Evolutionary conservation across 2,113 vertebrate genomes (phyloP).

Genomic region (Motacilla tschutschensis): DNA sequence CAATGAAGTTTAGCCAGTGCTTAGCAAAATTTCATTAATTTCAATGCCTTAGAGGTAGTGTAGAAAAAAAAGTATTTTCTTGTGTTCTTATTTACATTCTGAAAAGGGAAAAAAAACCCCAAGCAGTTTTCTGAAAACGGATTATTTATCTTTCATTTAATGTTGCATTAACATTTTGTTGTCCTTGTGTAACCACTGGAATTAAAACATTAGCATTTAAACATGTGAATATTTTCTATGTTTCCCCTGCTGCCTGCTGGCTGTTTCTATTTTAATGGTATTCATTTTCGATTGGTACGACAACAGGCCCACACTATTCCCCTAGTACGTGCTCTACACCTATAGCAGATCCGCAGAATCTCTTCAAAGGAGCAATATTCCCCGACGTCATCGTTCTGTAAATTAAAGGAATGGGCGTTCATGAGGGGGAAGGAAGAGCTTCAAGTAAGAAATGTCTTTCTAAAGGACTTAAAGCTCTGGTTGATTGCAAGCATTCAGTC

Average conservation of each 20-base stretch:
- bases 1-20: neutral
- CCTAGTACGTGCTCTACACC: neutral
- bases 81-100: conserved; percentile 15
- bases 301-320: conserved; percentile 4
- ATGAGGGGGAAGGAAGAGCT: conserved; percentile 43
- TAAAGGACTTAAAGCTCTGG: conserved; percentile 32
- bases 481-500: conserved; percentile 1
- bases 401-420: conserved; percentile 35
- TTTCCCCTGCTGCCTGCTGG: conserved; percentile 21
- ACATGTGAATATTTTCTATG: conserved; percentile 47
- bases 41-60: conserved; percentile 23
- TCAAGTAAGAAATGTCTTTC: conserved; percentile 34
- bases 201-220: conserved; percentile 81
- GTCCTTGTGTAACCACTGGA: conserved; percentile 73
- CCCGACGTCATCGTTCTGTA: conserved; percentile 3
- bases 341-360: neutral
- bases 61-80: conserved; percentile 26
- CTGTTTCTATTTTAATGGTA: neutral
- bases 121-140: conserved; percentile 11
- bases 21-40: conserved; percentile 19
- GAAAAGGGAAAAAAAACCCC: neutral
- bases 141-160: conserved; percentile 61
- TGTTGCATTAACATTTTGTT: conserved; percentile 81
- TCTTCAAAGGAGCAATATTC: conserved; percentile 9
- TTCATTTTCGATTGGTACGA: neutral